Conservation (phyloP, 2,113 vertebrate genomes). For the Myodes glareolus region DNA sequence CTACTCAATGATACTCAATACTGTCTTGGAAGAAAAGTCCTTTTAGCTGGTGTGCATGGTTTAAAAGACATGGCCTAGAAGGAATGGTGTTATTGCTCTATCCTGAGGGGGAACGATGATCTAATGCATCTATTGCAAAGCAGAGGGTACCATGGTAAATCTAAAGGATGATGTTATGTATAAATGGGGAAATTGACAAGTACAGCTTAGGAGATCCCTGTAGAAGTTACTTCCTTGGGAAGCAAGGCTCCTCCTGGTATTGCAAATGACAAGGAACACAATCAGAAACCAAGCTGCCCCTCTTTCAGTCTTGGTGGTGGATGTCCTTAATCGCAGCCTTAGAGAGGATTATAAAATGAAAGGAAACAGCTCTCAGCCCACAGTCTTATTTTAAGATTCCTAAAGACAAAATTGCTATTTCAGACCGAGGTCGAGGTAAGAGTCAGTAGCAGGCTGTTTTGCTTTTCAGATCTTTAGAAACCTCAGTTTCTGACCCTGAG, state of each 20-base stretch:
- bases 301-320: too few relatives aligned
- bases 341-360: too few relatives aligned
- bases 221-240: not conserved
- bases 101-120: not conserved
- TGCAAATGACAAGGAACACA: not conserved
- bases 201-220: accelerated
- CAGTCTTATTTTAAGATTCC: too few relatives aligned
- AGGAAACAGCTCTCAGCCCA: too few relatives aligned
- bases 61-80: not conserved
- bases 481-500: too few relatives aligned
- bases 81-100: not conserved
- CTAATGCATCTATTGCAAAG: not conserved
- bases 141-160: not conserved
- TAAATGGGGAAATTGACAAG: too few relatives aligned
- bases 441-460: too few relatives aligned
- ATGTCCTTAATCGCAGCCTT: too few relatives aligned
- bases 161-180: accelerated
- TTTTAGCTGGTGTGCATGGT: not conserved
- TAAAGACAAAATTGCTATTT: too few relatives aligned
- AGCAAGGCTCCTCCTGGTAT: not conserved
- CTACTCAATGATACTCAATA: not conserved
- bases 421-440: too few relatives aligned
- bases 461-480: too few relatives aligned
- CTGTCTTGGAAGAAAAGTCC: not conserved
- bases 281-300: not conserved